A percentile compares a stretch with the other conserved stretches of the same genome.
These are phyloP conservation scores for Busseola fusca DNA, from an alignment of 2,888 invertebrate genomes.

Conservation along the genomic window DNA sequence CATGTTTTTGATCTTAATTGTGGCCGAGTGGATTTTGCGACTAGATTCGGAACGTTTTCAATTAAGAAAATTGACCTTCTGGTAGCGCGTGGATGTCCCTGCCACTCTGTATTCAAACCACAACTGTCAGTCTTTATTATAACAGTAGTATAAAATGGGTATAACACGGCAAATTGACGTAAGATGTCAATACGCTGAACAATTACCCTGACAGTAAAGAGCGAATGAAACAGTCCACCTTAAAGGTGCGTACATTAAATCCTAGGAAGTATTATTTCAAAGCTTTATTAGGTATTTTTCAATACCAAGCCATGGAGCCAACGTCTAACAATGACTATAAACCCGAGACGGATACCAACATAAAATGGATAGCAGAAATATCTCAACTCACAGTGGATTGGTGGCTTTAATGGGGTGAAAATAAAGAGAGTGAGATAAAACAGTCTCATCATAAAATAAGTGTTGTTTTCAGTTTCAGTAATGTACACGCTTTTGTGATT, in stretches of 20 bases:
- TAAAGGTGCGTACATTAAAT: too few species aligned
- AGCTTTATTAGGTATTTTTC: constrained; percentile 30
- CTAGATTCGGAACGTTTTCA: too few species aligned
- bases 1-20: too few species aligned
- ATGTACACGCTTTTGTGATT: constrained; percentile 47
- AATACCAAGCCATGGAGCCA: constrained; percentile 29
- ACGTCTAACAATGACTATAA: constrained; percentile 46
- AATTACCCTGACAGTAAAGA: background rate
- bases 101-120: background rate
- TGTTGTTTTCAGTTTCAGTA: constrained; percentile 51
- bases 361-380: constrained; percentile 60
- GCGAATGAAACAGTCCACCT: background rate
- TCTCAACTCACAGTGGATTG: constrained; percentile 53
- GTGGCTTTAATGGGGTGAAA: constrained; percentile 58
- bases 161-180: background rate
- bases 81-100: background rate
- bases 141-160: background rate
- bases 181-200: background rate
- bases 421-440: constrained; percentile 58
- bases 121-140: background rate
- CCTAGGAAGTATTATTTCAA: constrained; percentile 1
- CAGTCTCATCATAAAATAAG: constrained; percentile 57
- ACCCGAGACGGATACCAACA: constrained; percentile 31
- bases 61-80: too few species aligned
- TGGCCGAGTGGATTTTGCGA: too few species aligned